Conservation (phyloP, 2,888 invertebrate genomes). For the Tipula unca region DNA sequence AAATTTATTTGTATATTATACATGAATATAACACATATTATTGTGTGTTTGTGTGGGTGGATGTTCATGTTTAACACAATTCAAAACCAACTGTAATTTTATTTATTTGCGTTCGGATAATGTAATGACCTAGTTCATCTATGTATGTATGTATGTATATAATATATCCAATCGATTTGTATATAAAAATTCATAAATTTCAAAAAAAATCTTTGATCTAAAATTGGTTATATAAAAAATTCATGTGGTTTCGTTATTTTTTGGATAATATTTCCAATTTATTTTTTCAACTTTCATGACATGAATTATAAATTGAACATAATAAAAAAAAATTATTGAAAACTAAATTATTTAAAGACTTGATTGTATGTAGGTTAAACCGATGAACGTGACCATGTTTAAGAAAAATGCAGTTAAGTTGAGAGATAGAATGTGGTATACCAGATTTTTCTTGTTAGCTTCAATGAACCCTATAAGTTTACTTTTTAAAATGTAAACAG, state of each 20-base stretch:
- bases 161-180: not conserved
- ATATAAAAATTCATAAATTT: not conserved
- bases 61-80: not conserved
- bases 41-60: not conserved
- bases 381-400: not conserved
- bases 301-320: not conserved
- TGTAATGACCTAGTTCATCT: not conserved
- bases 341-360: not conserved
- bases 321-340: not conserved
- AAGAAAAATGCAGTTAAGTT: not conserved
- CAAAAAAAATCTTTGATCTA: not conserved
- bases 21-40: not conserved
- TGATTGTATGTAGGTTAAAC: not conserved
- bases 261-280: not conserved
- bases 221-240: not conserved
- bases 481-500: too few species aligned
- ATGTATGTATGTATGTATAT: not conserved
- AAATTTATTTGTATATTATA: not conserved
- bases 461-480: too few species aligned
- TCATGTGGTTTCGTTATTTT: not conserved
- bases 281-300: not conserved
- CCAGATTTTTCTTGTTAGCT: too few species aligned
- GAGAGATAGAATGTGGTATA: not conserved
- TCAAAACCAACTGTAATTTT: not conserved
- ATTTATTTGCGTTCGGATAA: not conserved